phyloP scores from a whole-genome alignment of 2,888 invertebrate genomes.

The Augiades crinisus region DNA sequence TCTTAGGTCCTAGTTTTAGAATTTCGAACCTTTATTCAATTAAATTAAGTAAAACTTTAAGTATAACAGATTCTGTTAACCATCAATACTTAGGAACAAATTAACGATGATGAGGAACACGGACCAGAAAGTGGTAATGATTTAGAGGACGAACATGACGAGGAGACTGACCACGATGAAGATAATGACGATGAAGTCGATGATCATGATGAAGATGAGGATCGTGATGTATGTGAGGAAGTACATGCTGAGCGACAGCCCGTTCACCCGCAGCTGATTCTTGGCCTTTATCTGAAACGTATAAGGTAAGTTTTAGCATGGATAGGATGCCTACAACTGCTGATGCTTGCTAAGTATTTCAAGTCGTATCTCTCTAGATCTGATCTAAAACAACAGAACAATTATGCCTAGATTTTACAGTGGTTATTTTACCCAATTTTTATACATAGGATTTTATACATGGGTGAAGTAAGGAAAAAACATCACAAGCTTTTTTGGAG shows the following conservation, averaged over 20 bases:
- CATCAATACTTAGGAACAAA: constrained; percentile 34
- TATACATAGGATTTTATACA: too few relatives aligned
- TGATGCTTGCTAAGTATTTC: too few relatives aligned
- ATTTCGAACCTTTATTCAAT: too few relatives aligned
- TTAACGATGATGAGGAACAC: constrained; percentile 52
- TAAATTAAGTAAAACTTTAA: background rate
- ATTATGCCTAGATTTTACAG: too few relatives aligned
- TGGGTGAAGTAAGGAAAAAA: too few relatives aligned
- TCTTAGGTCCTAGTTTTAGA: too few relatives aligned
- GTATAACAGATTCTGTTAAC: background rate
- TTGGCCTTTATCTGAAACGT: constrained; percentile 87
- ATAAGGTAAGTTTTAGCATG: background rate
- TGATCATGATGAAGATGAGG: constrained; percentile 83
- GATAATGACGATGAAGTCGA: constrained; percentile 39
- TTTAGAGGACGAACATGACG: constrained; percentile 41
- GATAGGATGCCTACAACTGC: too few relatives aligned
- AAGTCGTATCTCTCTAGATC: too few relatives aligned
- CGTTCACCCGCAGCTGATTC: constrained; percentile 91
- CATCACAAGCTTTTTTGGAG: too few relatives aligned
- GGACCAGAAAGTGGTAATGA: constrained; percentile 40
- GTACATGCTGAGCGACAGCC: constrained; percentile 88
- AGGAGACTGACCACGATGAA: constrained; percentile 42
- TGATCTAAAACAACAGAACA: too few relatives aligned
- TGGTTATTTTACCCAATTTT: too few relatives aligned
- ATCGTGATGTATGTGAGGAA: constrained; percentile 89